Conservation (phyloP, 2,888 invertebrate genomes). For the Nemapogon koenigi region DNA sequence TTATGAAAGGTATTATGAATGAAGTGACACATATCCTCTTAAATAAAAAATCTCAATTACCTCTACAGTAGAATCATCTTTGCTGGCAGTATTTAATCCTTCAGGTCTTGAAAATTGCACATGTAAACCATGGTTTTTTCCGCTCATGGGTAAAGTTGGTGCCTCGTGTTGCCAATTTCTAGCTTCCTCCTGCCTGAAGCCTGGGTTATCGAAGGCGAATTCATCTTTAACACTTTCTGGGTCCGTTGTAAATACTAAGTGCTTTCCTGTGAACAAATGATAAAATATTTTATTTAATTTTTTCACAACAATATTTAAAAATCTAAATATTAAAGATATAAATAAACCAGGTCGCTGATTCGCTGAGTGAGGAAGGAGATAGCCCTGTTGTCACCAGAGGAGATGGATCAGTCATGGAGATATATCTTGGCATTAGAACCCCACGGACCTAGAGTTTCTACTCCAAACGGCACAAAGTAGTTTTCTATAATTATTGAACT, state of each 20-base stretch:
- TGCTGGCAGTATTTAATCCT: constrained; percentile 27
- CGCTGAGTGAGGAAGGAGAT: too few relatives aligned
- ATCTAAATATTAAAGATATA: background rate
- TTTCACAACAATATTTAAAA: background rate
- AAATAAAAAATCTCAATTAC: too few relatives aligned
- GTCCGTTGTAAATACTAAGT: constrained; percentile 75
- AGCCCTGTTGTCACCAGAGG: too few relatives aligned
- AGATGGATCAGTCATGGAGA: too few relatives aligned
- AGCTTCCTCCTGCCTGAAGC: constrained; percentile 67
- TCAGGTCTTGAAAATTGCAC: constrained; percentile 52
- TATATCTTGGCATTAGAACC: too few relatives aligned
- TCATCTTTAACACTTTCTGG: constrained; percentile 79
- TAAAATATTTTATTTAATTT: background rate
- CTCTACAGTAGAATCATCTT: too few relatives aligned
- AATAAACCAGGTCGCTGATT: too few relatives aligned
- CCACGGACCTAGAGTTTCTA: too few relatives aligned
- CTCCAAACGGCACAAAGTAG: too few relatives aligned
- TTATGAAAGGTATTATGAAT: too few relatives aligned
- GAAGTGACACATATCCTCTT: too few relatives aligned
- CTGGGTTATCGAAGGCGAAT: constrained; percentile 83
- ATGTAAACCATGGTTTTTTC: constrained; percentile 39
- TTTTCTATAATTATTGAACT: too few relatives aligned
- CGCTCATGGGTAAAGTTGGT: constrained; percentile 45
- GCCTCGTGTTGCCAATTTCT: constrained; percentile 52
- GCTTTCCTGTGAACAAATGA: constrained; percentile 65